phyloP scores from a whole-genome alignment of 2,797 vertebrate genomes.

The Protonibea diacanthus region DNA sequence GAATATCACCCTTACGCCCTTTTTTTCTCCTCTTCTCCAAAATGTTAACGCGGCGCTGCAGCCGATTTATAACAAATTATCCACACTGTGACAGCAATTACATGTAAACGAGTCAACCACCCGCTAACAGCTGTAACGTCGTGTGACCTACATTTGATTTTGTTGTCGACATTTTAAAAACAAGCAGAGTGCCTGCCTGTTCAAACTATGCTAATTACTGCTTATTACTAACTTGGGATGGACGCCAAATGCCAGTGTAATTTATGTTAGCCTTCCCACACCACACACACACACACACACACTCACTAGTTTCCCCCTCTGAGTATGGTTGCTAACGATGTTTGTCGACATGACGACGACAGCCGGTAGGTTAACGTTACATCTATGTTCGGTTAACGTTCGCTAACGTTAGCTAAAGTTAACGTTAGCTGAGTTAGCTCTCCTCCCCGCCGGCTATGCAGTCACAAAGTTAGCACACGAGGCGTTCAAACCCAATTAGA shows the following conservation, averaged over 20 bases:
- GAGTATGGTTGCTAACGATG: not conserved
- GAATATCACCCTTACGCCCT: constrained; percentile 14
- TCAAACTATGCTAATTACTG: constrained; percentile 31
- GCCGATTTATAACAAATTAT: not conserved
- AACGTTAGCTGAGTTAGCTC: constrained; percentile 67
- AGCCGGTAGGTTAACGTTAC: not conserved
- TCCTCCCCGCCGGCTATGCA: constrained; percentile 19
- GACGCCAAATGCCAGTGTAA: not conserved
- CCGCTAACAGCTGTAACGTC: not conserved
- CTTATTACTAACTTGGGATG: constrained; percentile 11
- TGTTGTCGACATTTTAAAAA: not conserved
- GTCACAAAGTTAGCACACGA: constrained; percentile 69
- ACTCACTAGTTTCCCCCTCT: not conserved
- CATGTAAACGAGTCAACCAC: not conserved
- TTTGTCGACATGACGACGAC: constrained; percentile 1
- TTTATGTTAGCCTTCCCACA: not conserved
- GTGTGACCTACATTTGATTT: constrained; percentile 2
- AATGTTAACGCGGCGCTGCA: not conserved
- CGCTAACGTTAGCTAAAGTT: constrained; percentile 62
- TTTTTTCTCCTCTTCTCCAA: not conserved
- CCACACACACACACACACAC: not conserved
- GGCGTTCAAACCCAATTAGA: not conserved
- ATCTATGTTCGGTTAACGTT: constrained; percentile 6
- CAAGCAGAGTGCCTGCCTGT: not conserved
- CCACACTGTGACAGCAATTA: not conserved